These are phyloP conservation scores for Oxytorus armatus DNA, from an alignment of 2,888 invertebrate genomes.

Conservation along the genomic window DNA sequence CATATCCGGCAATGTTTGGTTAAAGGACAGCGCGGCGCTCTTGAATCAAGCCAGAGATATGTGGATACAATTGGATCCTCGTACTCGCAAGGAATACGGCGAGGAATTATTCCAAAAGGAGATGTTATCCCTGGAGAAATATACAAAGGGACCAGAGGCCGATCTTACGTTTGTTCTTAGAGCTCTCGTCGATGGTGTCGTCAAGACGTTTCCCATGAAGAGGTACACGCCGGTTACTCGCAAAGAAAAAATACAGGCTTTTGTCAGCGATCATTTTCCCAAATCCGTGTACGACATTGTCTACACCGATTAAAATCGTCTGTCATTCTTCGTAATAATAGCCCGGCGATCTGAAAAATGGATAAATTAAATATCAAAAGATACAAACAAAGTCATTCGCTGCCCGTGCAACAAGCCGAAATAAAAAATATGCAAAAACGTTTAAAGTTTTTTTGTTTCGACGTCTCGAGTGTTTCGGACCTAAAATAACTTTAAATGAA, in stretches of 20 bases:
- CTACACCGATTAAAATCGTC: slow-evolving; percentile 84
- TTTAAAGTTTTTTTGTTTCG: too few species aligned
- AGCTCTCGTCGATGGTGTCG: slow-evolving; percentile 91
- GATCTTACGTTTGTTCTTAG: slow-evolving; percentile 92
- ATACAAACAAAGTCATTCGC: too few species aligned
- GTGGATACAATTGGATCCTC: slow-evolving; percentile 93
- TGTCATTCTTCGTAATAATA: too few species aligned
- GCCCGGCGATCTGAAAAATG: too few species aligned
- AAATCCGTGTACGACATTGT: slow-evolving; percentile 92
- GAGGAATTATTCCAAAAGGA: slow-evolving; percentile 94
- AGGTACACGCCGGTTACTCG: slow-evolving; percentile 94
- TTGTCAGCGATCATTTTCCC: slow-evolving; percentile 93
- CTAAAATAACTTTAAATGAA: too few species aligned
- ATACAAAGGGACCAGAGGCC: slow-evolving; percentile 90
- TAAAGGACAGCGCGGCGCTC: slow-evolving; percentile 88
- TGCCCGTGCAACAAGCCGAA: too few species aligned
- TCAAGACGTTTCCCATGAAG: slow-evolving; percentile 92
- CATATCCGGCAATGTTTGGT: slow-evolving; percentile 92
- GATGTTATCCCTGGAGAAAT: slow-evolving; percentile 91
- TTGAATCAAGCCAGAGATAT: slow-evolving; percentile 91
- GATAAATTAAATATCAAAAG: too few species aligned
- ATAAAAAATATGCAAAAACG: too few species aligned
- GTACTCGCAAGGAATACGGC: slow-evolving; percentile 91
- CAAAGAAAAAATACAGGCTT: slow-evolving; percentile 91
- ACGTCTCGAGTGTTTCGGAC: too few species aligned